Percentiles rank a stretch among this genome's conserved stretches.
phyloP scores from a whole-genome alignment of 2,888 invertebrate genomes.

The Heliconius cydno region DNA sequence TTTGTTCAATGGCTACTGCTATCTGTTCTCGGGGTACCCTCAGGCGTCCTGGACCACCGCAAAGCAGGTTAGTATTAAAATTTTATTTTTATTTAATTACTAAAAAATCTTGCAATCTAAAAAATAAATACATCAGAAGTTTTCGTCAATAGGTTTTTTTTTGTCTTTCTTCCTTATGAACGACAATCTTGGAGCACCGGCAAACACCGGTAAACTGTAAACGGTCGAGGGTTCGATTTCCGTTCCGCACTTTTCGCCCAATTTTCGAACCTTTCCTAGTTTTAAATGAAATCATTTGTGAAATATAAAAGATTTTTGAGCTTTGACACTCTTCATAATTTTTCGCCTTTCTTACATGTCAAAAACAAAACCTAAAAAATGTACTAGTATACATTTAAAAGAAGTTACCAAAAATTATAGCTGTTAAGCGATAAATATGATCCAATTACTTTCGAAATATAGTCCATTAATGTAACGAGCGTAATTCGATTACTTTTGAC shows the following conservation, averaged over 20 bases:
- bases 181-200: too few species aligned
- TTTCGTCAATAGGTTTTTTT: too few species aligned
- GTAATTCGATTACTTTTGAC: constrained; percentile 30
- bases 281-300: too few species aligned
- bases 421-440: constrained; percentile 3
- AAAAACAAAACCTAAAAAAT: not conserved
- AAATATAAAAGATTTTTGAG: not conserved
- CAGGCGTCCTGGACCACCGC: constrained; percentile 87
- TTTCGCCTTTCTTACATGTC: not conserved
- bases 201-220: too few species aligned
- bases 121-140: too few species aligned
- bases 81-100: not conserved
- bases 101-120: too few species aligned
- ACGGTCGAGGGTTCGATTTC: not conserved
- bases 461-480: constrained; percentile 33
- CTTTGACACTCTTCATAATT: not conserved
- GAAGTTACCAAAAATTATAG: not conserved
- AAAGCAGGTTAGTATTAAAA: constrained; percentile 66
- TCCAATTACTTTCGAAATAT: constrained; percentile 6
- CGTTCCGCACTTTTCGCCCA: not conserved
- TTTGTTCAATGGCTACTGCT: constrained; percentile 88
- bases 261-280: too few species aligned
- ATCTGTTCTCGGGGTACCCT: constrained; percentile 90
- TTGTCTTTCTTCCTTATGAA: too few species aligned
- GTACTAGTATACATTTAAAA: not conserved